Conservation (phyloP, 2,797 vertebrate species). For the Girardinus metallicus region DNA sequence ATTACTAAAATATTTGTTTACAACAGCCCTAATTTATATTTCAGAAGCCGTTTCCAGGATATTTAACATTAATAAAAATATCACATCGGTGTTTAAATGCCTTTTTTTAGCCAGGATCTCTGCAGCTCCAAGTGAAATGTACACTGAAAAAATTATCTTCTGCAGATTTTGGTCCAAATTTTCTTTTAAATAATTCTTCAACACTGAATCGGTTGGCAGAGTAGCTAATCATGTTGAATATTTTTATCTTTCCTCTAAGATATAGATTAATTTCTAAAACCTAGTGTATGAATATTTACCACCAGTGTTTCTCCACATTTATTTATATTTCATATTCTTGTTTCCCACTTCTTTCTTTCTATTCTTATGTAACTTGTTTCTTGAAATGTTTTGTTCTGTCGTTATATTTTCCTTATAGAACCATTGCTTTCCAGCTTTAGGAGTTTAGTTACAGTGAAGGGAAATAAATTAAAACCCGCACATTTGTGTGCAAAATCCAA, state of each 20-base stretch:
- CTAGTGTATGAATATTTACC: not conserved
- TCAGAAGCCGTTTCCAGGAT: not conserved
- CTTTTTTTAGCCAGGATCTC: no score
- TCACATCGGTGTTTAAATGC: no score
- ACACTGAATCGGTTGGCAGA: no score
- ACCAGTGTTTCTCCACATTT: not conserved
- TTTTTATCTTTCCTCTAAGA: not conserved
- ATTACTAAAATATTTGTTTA: no score
- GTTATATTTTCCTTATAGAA: not conserved
- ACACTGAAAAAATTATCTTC: no score
- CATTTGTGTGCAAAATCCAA: not conserved
- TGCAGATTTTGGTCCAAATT: no score
- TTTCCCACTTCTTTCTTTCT: not conserved
- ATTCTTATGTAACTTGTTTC: not conserved
- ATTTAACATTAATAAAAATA: not conserved
- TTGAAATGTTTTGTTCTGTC: not conserved
- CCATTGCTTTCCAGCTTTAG: not conserved
- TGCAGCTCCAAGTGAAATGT: no score
- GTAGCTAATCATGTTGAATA: no score
- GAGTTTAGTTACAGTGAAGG: not conserved
- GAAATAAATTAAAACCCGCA: not conserved
- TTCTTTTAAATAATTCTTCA: no score
- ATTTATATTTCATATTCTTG: not conserved
- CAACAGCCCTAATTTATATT: no score
- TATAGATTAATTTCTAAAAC: not conserved